Evolutionary conservation across 2,797 vertebrate species (phyloP).

Genomic region (Gila robusta): DNA sequence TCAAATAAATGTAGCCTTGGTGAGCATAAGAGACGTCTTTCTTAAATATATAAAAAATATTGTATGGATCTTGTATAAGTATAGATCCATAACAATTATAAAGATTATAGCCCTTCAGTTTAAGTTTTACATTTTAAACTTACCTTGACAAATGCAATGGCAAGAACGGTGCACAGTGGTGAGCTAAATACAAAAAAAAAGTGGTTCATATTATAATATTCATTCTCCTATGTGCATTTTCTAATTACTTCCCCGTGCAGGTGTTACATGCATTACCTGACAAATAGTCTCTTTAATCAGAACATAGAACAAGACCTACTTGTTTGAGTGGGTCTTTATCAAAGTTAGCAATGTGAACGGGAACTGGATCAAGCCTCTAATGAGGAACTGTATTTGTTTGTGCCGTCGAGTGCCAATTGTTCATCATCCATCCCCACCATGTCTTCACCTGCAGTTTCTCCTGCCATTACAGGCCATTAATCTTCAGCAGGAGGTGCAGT

Average conservation of each 20-base stretch:
- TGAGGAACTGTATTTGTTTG: slow-evolving; percentile 39
- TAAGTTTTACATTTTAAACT: not conserved
- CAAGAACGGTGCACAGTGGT: not conserved
- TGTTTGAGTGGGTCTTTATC: slow-evolving; percentile 4
- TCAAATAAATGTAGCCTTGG: not conserved
- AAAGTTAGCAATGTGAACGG: slow-evolving; percentile 24
- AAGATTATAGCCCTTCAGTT: not conserved
- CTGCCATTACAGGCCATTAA: slow-evolving; percentile 51
- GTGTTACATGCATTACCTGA: not conserved
- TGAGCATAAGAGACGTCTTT: not conserved
- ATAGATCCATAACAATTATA: not conserved
- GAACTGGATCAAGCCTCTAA: slow-evolving; percentile 30
- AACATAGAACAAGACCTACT: slow-evolving; percentile 9
- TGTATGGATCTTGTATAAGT: too few species aligned
- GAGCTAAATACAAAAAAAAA: not conserved
- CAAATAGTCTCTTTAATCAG: slow-evolving; percentile 7
- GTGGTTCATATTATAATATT: not conserved
- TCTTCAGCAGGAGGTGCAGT: slow-evolving; percentile 48
- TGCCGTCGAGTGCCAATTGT: slow-evolving; percentile 10
- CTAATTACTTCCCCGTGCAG: not conserved
- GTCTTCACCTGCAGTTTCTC: slow-evolving; percentile 51
- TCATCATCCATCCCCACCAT: slow-evolving; percentile 44
- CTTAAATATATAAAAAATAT: too few species aligned
- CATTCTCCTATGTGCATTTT: not conserved
- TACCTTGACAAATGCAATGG: not conserved